Conservation (phyloP, 2,113 vertebrate species). For the Hypocryptadius cinnamomeus region DNA sequence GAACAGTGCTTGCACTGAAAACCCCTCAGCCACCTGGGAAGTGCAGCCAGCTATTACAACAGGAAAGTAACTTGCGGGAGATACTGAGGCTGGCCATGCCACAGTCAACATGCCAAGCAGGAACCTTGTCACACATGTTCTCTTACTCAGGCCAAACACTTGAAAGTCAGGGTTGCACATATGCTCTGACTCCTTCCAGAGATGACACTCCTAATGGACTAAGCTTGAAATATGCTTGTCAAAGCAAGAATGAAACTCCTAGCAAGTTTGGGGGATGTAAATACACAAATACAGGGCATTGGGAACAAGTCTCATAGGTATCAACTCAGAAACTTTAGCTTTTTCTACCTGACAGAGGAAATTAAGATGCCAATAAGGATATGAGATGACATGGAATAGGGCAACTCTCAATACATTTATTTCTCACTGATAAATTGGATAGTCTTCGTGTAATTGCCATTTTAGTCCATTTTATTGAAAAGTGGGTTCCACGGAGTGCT, state of each 20-base stretch:
- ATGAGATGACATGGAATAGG: not conserved
- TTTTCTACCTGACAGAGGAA: not conserved
- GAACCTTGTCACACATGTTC: not conserved
- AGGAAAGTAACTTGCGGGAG: not conserved
- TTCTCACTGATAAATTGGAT: not conserved
- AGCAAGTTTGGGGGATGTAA: not conserved
- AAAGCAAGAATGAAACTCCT: not conserved
- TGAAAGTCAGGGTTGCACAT: not conserved
- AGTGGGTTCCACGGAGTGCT: not conserved
- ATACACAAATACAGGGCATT: not conserved
- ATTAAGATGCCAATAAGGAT: not conserved
- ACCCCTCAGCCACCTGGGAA: not conserved
- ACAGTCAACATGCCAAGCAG: accelerated
- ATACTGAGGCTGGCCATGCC: not conserved
- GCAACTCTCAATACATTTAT: not conserved
- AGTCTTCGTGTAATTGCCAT: not conserved
- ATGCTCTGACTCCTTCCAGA: not conserved
- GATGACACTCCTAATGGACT: not conserved
- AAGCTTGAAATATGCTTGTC: not conserved
- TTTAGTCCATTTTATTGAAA: not conserved
- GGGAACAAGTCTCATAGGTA: not conserved
- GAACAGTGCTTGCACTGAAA: not conserved
- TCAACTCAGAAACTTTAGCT: not conserved
- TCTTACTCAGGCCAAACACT: not conserved
- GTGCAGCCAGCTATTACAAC: not conserved